Evolutionary conservation across 2,888 invertebrate genomes (phyloP).

Genomic region (Nysson spinosus): DNA sequence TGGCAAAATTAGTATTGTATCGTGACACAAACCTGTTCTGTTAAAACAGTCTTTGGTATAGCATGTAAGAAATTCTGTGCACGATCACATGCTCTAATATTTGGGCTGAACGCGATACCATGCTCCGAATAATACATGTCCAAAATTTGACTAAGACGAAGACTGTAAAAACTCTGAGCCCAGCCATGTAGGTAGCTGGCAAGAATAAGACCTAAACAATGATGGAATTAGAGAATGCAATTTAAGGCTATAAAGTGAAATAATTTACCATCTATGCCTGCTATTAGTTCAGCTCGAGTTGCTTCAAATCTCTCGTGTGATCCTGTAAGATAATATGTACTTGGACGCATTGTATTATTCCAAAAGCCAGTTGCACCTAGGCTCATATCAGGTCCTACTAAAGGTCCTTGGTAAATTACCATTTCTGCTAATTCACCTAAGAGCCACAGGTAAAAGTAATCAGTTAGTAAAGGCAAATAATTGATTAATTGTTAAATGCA

Average conservation of each 20-base stretch:
- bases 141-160: constrained; percentile 82
- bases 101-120: constrained; percentile 80
- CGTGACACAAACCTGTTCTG: constrained; percentile 67
- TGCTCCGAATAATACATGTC: constrained; percentile 84
- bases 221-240: neutral
- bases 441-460: no score
- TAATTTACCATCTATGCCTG: constrained; percentile 82
- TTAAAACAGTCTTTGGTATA: constrained; percentile 64
- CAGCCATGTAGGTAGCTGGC: constrained; percentile 79
- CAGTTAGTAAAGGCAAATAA: no score
- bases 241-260: neutral
- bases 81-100: constrained; percentile 81
- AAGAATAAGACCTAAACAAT: constrained; percentile 79
- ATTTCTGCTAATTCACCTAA: constrained; percentile 84
- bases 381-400: constrained; percentile 77
- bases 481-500: neutral
- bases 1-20: neutral
- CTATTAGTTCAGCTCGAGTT: constrained; percentile 84
- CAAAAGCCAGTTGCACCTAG: constrained; percentile 81
- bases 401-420: constrained; percentile 82
- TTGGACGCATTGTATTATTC: constrained; percentile 83
- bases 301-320: constrained; percentile 81
- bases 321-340: constrained; percentile 79
- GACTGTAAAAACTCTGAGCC: constrained; percentile 78
- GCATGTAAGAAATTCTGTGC: constrained; percentile 59